Base-by-base conservation (phyloP, 2,888 invertebrate species). In the Calliscelio sp. region DNA sequence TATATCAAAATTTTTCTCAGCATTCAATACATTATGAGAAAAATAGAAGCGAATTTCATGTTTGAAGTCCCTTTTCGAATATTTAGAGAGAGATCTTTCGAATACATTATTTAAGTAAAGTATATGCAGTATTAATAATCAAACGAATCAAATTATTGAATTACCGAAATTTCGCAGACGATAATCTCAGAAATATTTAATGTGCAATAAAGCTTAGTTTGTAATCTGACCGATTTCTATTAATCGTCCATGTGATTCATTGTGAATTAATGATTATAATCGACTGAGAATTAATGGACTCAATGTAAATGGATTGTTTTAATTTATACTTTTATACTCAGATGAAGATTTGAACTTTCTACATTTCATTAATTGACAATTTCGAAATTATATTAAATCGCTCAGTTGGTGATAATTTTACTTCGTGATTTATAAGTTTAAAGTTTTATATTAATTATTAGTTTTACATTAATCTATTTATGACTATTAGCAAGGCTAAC, bases 101-200 rank as follows among this genome's bases (percentile, higher is more conserved):
- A n/a, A n/a, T n/a, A n/a, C n/a, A 32, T 24, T 25, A n/a, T 55
- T 61, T 61, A 61, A 41, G 38, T 61, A 18, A 6, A 35, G 11
- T 61, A 41, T n/a, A 41, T 61, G 22, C 59, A 61, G 59, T 61
- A 61, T 61, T 61, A 61, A n/a, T 8, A 41, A 8, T n/a, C n/a
- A 16, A 28, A 28, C 10, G 20, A 22, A 32, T 32, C 10, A 32
- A 7, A 10, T 32, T 32, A 32, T 10, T 32, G n/a, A n/a, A 32
- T 32, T 32, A 32, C 10, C 10, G 10, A 7, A 32, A 32, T 32
- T 49, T 49, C 22, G 22, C 10, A 49, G 16, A 41, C 22, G n/a
- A n/a, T 1, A 55, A 55, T 55, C 4, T 28, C 55, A 55, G 8
- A 55, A 6, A 55, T 55, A 46, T 49, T 10, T 38, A 16, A 51